These are phyloP conservation scores for Saguinus midas DNA, from an alignment of 2,113 vertebrate species.

Conservation along the genomic window DNA sequence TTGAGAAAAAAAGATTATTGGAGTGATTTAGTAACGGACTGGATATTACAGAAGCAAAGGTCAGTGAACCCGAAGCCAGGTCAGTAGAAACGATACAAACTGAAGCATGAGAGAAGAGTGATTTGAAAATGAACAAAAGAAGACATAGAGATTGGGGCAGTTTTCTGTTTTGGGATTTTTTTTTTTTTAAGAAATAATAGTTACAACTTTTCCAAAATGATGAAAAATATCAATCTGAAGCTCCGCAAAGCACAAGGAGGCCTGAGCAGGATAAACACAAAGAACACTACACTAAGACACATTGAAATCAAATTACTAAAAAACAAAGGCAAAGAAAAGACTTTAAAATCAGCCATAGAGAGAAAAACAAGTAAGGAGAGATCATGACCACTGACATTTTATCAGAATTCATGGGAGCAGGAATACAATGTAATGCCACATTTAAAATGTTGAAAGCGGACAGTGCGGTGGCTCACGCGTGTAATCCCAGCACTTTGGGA, in stretches of 20 bases:
- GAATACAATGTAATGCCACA: background rate
- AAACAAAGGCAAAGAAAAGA: background rate
- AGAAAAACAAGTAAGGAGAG: background rate
- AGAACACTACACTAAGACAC: background rate
- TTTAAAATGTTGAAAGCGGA: background rate
- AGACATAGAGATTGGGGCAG: background rate
- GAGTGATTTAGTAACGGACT: background rate
- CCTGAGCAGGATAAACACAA: background rate
- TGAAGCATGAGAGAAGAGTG: background rate
- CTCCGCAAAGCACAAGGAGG: background rate
- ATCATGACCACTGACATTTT: background rate
- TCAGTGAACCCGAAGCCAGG: background rate
- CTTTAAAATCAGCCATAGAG: background rate
- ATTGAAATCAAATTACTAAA: background rate
- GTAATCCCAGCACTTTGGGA: no score
- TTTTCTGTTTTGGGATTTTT: background rate
- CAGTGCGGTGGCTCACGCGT: no score
- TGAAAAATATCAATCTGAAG: background rate
- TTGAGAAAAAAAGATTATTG: background rate
- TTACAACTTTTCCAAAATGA: background rate
- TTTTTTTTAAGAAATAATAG: background rate
- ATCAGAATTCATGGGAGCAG: background rate
- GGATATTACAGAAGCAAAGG: background rate
- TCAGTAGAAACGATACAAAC: background rate
- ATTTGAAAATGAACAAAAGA: background rate